Evolutionary conservation across 2,113 vertebrate species (phyloP), one percentile per base, ranked within the genome.

Genomic region (Chaetodon trifascialis): DNA sequence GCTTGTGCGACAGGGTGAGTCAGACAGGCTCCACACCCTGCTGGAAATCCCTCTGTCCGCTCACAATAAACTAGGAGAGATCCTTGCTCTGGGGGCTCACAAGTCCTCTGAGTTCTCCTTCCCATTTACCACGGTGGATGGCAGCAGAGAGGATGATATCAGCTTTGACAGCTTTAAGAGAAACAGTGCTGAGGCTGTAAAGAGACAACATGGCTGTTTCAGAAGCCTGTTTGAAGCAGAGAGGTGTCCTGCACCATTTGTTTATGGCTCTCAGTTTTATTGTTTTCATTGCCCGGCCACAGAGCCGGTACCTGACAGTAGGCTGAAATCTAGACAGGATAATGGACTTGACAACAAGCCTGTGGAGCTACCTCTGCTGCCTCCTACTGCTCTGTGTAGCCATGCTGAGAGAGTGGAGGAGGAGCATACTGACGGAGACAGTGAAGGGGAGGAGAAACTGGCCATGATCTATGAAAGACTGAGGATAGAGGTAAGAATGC

Each of bases 401-500:
- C 58, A 5, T 1, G 11, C 42, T 25, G 87, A 84, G 21, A 52
- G 17, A 8, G 60, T 47, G 7, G 60, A 82, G 40, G 62, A 72
- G 7, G 21, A 40, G 3, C 52, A 44, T 3, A 23, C 40, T 15
- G 56, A 88, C 51, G 38, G 82, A 38, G 84, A 95, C 19, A 3
- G 69, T 15, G 94, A 95, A 64, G 93, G 90, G 72, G 95, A 97
- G 64, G 94, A 97, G 79, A 95, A 96, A 71, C 85, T 97, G 78
- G 94, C 95, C 34, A 6, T 95, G 78, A 96, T 97, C 94, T 92
- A 96, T 19, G 95, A 97, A 86, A 95, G 91, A 65, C 93, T 97
- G 36, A 93, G 94, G 76, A 82, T 88, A 4, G 96, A 97, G 96
- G 97, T 98, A 90, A 90, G 94, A 73, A n/a, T 56, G 19, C 36